phyloP scores from a whole-genome alignment of 1,140 invertebrate species.

The Platorchestia sp. region DNA sequence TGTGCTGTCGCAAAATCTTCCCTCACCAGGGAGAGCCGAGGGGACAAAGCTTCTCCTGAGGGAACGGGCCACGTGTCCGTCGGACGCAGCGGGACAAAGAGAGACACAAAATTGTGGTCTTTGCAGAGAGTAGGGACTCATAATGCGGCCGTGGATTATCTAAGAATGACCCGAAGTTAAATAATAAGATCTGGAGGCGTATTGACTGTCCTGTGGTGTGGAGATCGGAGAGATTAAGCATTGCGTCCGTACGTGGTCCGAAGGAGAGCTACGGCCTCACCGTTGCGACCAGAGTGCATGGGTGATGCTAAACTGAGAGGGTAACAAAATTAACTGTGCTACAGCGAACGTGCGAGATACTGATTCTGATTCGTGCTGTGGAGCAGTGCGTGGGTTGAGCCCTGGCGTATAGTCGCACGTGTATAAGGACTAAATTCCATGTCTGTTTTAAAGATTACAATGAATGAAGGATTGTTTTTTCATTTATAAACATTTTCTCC shows the following conservation, averaged over 20 bases:
- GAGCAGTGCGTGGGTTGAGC: too few relatives aligned
- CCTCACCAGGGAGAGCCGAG: not conserved
- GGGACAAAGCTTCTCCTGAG: conserved; percentile 5
- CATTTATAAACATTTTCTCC: too few relatives aligned
- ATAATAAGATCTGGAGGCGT: conserved; percentile 47
- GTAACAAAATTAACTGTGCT: not conserved
- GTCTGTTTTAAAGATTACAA: too few relatives aligned
- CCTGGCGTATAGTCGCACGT: too few relatives aligned
- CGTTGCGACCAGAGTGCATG: not conserved
- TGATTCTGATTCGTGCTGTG: not conserved
- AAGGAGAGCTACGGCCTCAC: not conserved
- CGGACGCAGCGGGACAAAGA: conserved; percentile 32
- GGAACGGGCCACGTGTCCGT: conserved; percentile 16
- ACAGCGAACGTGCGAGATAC: not conserved
- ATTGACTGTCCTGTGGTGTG: not conserved
- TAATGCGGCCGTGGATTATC: conserved; percentile 31
- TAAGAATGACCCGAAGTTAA: conserved; percentile 43
- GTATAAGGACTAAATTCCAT: too few relatives aligned
- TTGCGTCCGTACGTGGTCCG: not conserved
- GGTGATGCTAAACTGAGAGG: not conserved
- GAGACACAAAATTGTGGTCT: conserved; percentile 28
- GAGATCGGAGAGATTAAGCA: not conserved
- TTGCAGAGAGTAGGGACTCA: not conserved
- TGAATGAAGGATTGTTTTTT: too few relatives aligned
- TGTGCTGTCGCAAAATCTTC: not conserved